Base-by-base conservation (phyloP, 2,888 invertebrate species). In the Monopis laevigella region DNA sequence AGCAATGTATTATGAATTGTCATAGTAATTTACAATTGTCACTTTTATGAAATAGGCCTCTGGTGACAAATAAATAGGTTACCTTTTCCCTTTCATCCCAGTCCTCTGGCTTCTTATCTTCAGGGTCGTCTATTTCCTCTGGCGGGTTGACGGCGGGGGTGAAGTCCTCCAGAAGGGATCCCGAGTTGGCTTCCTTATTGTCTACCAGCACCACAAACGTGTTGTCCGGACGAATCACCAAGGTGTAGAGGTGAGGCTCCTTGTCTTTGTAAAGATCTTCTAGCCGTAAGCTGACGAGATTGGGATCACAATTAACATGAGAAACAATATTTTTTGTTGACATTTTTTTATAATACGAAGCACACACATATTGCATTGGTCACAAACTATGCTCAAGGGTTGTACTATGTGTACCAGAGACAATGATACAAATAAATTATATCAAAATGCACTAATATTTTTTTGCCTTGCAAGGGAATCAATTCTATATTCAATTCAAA, bases 101-200 rank as follows among this genome's bases (percentile, higher is more conserved):
- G 59, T 96, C 92, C 0, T 85, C 87, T 0, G 99, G 99, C 62
- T 89, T 88, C 54, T 68, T 82, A 62, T 92, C 98, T 27, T 86
- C 71, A 1, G 95, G 94, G 77, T 98, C 98, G 56, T 94, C 93
- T 54, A 98, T 92, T 75, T 97, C 94, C 48, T 89, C 86, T 0
- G 96, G 92, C 1, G 99, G 99, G 82, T 97, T 97, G 10, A 99
- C 95, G 2, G 98, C 78, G 0, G 99, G 99, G 3, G 86, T 88
- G 64, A 98, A 91, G 74, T 98, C 96, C 46, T 90, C 91, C 27
- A 98, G 69, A 44, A 98, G 73, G 8, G 88, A 92, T 8, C 98
- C 98, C 17, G 90, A 85, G 62, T 95, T 94, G 2, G 95, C 85
- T 38, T 92, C 82, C 58, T 88, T 88, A 55, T 89, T 87, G 73